Evolutionary conservation across 1,140 invertebrate genomes (phyloP), one percentile per base, ranked within the genome.

Genomic region (Drosophila parabipectinata): DNA sequence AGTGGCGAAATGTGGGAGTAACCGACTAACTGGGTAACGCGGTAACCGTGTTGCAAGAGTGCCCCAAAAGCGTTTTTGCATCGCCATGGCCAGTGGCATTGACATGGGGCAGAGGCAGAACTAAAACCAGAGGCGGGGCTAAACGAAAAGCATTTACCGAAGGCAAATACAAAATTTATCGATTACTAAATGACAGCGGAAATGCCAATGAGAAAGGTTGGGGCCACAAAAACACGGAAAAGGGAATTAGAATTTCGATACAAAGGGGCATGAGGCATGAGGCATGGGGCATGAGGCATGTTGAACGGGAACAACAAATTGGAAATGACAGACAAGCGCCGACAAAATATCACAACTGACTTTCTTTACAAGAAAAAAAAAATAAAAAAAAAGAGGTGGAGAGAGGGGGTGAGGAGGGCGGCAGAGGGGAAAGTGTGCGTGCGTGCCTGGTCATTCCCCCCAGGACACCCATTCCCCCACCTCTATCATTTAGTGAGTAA

Each of bases 111-210:
- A 48, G 44, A 24, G 21, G 1, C 21, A 21, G 1, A 21, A 3
- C 21, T 1, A 21, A 3, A 21, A 21, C 21, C 21, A 21, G 9
- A 3, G 30, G 9, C 30, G 10, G n/a, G n/a, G 55, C 61, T 72
- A 67, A 72, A 66, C 68, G 75, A 78, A 72, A 72, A 72, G 58
- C 77, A 68, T 83, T 84, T 84, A 84, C 77, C 1, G 28, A 66
- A 64, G 71, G 72, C 73, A 87, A 87, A 82, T 78, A 87, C 78
- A 78, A 75, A 74, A 87, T 85, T 87, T 85, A 85, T 85, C 82
- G 82, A 85, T 85, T 85, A 72, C 61, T 68, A 68, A 78, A 75
- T 78, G 78, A 81, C 82, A 87, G 82, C 56, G 61, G 81, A 81
- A 81, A 80, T 84, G 72, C 77, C 77, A 85, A 73, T 66, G 67